phyloP scores from a whole-genome alignment of 2,888 invertebrate species.

The Sabellastarte sp. region DNA sequence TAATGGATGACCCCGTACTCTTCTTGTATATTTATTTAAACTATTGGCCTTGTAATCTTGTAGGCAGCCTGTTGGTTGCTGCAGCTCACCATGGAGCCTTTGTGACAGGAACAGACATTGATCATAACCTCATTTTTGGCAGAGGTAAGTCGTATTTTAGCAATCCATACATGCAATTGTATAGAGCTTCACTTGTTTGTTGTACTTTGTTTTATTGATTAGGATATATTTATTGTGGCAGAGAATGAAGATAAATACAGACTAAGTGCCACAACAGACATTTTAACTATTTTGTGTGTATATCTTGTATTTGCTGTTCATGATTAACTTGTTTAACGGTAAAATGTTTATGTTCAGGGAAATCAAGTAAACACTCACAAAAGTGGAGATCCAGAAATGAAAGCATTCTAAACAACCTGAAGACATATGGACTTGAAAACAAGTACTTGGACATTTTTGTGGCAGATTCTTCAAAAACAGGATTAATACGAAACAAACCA shows the following conservation, averaged over 20 bases:
- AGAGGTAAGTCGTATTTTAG: conserved; percentile 61
- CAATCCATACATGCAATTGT: no score
- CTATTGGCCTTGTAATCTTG: no score
- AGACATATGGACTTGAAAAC: conserved; percentile 77
- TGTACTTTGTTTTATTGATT: no score
- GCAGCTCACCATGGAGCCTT: conserved; percentile 53
- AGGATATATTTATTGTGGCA: no score
- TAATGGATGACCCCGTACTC: no score
- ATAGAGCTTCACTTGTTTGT: no score
- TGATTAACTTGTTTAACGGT: no score
- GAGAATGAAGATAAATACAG: no score
- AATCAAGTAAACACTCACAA: conserved; percentile 62
- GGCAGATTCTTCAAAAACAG: conserved; percentile 80
- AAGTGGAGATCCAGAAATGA: conserved; percentile 69
- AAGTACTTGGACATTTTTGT: conserved; percentile 84
- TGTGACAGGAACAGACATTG: conserved; percentile 72
- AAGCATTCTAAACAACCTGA: conserved; percentile 82
- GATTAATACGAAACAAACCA: conserved; percentile 53
- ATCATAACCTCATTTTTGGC: conserved; percentile 90
- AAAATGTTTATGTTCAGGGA: no score
- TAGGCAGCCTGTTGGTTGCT: conserved; percentile 53
- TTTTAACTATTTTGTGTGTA: no score
- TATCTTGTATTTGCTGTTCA: no score
- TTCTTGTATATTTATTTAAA: not conserved
- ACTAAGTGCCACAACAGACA: not conserved